phyloP scores from a whole-genome alignment of 2,888 invertebrate species.

The Anthophora plumipes region DNA sequence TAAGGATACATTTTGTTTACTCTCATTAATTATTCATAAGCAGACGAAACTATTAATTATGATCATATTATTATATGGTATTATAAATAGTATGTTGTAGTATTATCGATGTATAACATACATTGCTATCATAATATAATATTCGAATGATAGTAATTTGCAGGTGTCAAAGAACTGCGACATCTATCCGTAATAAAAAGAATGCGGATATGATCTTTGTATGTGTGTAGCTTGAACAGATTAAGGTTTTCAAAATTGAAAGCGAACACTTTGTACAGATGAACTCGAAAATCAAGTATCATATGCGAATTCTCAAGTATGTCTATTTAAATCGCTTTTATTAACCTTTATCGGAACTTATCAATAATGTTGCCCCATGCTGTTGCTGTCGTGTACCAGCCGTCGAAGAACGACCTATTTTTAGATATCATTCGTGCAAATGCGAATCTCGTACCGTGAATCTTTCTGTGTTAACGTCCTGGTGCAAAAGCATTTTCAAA shows the following conservation, averaged over 20 bases:
- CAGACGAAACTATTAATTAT: neutral
- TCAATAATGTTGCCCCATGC: constrained; percentile 58
- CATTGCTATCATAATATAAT: neutral
- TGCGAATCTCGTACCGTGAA: constrained; percentile 65
- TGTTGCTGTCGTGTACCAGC: constrained; percentile 47
- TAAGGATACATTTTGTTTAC: neutral
- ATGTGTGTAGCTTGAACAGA: neutral
- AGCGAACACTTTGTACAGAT: neutral
- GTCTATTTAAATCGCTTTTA: constrained; percentile 62
- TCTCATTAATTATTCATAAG: neutral
- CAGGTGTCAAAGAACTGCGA: neutral
- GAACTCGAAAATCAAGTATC: constrained; percentile 32
- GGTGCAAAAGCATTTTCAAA: constrained; percentile 9
- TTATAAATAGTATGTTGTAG: neutral
- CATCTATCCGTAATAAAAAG: constrained; percentile 12
- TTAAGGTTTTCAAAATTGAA: neutral
- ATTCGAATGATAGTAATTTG: constrained; percentile 1
- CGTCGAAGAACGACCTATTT: constrained; percentile 68
- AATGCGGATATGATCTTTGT: neutral
- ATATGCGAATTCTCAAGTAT: constrained; percentile 41
- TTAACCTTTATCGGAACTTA: constrained; percentile 66
- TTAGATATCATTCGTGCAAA: constrained; percentile 76
- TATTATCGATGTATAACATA: neutral
- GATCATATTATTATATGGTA: neutral
- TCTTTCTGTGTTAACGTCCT: constrained; percentile 16